phyloP scores from a whole-genome alignment of 2,113 vertebrate genomes.

The Heterochromis multidens region DNA sequence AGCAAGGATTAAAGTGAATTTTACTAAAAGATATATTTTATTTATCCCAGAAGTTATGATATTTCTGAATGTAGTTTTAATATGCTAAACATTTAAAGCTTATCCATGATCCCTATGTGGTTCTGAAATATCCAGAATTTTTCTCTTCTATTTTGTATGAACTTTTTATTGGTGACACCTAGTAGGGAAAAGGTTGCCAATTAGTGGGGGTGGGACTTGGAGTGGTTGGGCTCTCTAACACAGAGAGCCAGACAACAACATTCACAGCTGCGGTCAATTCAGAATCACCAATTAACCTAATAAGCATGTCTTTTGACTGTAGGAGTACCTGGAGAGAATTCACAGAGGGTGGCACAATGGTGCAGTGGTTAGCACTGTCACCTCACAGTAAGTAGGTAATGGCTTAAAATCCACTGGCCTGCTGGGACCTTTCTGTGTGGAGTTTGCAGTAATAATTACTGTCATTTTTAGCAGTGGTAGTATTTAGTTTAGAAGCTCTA shows the following conservation, averaged over 20 bases:
- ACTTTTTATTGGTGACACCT: not conserved
- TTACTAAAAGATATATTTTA: not conserved
- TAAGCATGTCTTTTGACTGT: not conserved
- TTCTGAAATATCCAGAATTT: not conserved
- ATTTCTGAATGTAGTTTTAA: not conserved
- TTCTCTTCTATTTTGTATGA: not conserved
- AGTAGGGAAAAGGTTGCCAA: not conserved
- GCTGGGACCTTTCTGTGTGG: not conserved
- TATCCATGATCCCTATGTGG: not conserved
- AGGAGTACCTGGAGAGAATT: not conserved
- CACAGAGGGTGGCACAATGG: not conserved
- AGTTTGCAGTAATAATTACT: not conserved
- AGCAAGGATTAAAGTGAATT: not conserved
- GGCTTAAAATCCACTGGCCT: not conserved
- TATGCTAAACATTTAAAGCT: not conserved
- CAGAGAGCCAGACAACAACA: not conserved
- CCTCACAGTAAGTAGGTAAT: not conserved
- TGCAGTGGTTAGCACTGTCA: not conserved
- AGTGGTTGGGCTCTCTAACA: not conserved
- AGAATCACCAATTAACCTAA: not conserved
- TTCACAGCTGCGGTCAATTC: not conserved
- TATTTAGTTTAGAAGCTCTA: not conserved
- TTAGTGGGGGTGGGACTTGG: not conserved
- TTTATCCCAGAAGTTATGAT: accelerated
- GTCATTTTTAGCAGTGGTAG: not conserved